Percentiles rank a stretch among this genome's conserved stretches.
These are phyloP conservation scores for Apogon hyalosoma DNA, from an alignment of 2,797 vertebrate species.

Conservation along the genomic window DNA sequence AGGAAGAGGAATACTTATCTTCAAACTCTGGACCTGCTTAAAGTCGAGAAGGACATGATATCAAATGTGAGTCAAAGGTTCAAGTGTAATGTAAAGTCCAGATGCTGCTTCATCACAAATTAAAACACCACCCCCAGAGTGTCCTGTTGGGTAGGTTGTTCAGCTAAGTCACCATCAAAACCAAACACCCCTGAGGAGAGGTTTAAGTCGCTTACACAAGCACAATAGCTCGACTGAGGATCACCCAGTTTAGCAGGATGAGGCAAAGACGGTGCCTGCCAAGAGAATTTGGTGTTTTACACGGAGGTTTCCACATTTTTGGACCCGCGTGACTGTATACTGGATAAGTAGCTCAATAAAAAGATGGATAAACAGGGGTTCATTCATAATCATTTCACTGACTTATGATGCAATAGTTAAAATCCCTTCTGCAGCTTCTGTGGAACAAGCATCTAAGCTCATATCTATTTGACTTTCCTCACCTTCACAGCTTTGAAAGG, in stretches of 20 bases:
- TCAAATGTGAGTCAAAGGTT: conserved; percentile 56
- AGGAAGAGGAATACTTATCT: conserved; percentile 49
- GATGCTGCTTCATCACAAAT: conserved; percentile 58
- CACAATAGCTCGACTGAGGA: conserved; percentile 38
- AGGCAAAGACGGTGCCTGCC: conserved; percentile 44
- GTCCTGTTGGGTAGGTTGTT: conserved; percentile 53
- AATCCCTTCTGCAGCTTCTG: too few relatives aligned
- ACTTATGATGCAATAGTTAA: conserved; percentile 25
- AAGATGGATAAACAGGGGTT: conserved; percentile 2
- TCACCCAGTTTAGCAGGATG: conserved; percentile 45
- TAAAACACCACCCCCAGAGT: conserved; percentile 22
- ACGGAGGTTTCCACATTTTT: conserved; percentile 26
- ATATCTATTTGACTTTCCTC: neutral
- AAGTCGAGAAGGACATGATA: conserved; percentile 31
- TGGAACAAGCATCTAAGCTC: too few relatives aligned
- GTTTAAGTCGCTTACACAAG: conserved; percentile 35
- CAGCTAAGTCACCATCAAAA: conserved; percentile 57
- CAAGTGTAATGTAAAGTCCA: conserved; percentile 15
- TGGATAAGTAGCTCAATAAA: conserved; percentile 11
- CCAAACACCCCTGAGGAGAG: conserved; percentile 27
- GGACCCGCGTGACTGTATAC: conserved; percentile 27
- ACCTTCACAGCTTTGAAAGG: conserved; percentile 5
- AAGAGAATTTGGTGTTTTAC: conserved; percentile 20
- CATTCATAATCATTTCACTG: neutral
- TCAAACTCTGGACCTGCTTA: conserved; percentile 46